These are phyloP conservation scores for Nasonia vitripennis DNA, from an alignment of 1,140 invertebrate species.

Conservation along the genomic window DNA sequence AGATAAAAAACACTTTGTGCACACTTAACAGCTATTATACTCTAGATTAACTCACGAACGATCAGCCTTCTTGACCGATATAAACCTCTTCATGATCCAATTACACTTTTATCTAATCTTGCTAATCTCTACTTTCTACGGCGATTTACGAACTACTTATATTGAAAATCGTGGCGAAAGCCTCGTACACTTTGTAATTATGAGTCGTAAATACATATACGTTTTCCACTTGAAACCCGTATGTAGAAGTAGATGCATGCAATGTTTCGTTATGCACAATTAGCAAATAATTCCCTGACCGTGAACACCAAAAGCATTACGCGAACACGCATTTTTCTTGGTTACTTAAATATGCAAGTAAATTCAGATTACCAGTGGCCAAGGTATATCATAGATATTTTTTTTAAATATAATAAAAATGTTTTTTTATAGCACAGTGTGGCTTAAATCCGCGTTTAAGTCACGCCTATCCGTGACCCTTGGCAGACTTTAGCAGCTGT, in stretches of 20 bases:
- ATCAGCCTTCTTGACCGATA: slow-evolving; percentile 31
- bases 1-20: background rate
- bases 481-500: too few species aligned
- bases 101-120: slow-evolving; percentile 36
- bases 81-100: slow-evolving; percentile 35
- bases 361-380: too few species aligned
- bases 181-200: slow-evolving; percentile 5
- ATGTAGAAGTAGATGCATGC: background rate
- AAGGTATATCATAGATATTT: too few species aligned
- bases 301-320: background rate
- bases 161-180: slow-evolving; percentile 60
- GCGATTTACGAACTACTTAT: slow-evolving; percentile 44
- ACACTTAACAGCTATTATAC: background rate
- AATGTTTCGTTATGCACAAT: slow-evolving; percentile 24
- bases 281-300: slow-evolving; percentile 11
- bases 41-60: background rate
- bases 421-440: background rate
- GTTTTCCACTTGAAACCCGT: background rate
- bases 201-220: background rate
- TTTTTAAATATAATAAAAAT: background rate
- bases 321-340: background rate
- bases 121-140: slow-evolving; percentile 57
- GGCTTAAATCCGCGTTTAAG: too few species aligned
- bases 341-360: background rate
- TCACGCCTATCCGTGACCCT: too few species aligned